Base-by-base conservation (phyloP, 1,140 invertebrate species). In the Mya arenaria region DNA sequence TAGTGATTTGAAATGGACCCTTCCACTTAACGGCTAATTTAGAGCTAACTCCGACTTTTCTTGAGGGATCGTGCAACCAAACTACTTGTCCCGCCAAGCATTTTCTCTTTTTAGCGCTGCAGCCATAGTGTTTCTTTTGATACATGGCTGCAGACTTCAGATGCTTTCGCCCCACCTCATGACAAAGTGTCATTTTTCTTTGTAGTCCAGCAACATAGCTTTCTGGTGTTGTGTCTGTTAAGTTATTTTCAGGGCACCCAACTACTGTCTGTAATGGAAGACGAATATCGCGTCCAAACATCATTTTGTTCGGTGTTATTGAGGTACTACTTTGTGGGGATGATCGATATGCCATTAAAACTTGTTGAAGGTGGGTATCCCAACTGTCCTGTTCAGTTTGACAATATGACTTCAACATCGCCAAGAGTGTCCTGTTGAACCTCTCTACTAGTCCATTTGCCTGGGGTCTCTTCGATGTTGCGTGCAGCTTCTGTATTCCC, bases 281-380 rank as follows among this genome's bases (percentile, higher is more conserved):
- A 34, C 25, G n/a, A 23, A 87, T 41, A 52, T 86, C 83, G 0
- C 83, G 56, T 15, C 58, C 55, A 55, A 85, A 86, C 39, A 88
- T 19, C n/a, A 86, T 37, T 56, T 83, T 72, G 5, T 79, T 41
- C 0, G 83, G 86, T 37, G 71, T 69, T 52, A 83, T 41, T 23
- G 77, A 60, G 25, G 72, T 84, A 1, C 68, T 84, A 4, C 30
- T 17, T 30, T 86, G 85, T 17, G 68, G 63, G 1, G 23, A 77
- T 36, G 77, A 19, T 25, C 85, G 28, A 69, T 82, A 86, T 8
- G 58, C 32, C 32, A 52, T 25, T 28, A 73, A 56, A 34, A 56
- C n/a, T 36, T 52, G 34, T 52, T 28, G 52, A 13, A 73, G n/a
- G 19, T 32, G 19, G 19, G 17, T n/a, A 34, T 30, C 34, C 4